Conservation (phyloP, 2,797 vertebrate species). For the Manis javanica region DNA sequence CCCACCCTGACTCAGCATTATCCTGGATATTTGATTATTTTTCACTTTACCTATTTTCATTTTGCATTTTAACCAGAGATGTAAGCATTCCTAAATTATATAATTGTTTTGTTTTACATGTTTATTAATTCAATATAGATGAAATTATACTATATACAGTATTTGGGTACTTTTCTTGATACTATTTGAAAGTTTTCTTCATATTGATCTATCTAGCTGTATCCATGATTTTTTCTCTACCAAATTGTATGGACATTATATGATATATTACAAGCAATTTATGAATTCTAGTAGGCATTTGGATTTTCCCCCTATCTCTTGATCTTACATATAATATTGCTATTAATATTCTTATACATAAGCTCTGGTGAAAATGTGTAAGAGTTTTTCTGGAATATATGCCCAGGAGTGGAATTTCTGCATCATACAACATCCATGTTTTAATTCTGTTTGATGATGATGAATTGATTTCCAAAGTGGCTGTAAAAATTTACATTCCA, state of each 20-base stretch:
- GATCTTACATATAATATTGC: not conserved
- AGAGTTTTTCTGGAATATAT: not conserved
- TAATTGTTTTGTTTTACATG: not conserved
- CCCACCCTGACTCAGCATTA: not conserved
- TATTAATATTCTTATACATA: not conserved
- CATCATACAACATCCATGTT: not conserved
- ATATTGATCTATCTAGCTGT: not conserved
- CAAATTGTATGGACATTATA: not conserved
- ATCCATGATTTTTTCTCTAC: not conserved
- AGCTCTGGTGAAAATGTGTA: not conserved
- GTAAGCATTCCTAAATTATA: not conserved
- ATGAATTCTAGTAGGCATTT: not conserved
- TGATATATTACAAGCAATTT: not conserved
- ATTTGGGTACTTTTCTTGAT: not conserved
- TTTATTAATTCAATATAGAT: not conserved
- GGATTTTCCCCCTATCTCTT: not conserved
- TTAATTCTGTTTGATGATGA: not conserved
- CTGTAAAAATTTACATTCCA: not conserved
- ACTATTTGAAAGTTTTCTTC: not conserved
- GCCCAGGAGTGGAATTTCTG: not conserved
- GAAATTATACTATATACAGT: not conserved
- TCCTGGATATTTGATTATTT: not conserved
- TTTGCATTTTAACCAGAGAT: slow-evolving; percentile 35
- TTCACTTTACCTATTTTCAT: not conserved
- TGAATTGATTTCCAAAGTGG: not conserved